Evolutionary conservation across 2,888 invertebrate species (phyloP).

Genomic region (Erebia palarica): DNA sequence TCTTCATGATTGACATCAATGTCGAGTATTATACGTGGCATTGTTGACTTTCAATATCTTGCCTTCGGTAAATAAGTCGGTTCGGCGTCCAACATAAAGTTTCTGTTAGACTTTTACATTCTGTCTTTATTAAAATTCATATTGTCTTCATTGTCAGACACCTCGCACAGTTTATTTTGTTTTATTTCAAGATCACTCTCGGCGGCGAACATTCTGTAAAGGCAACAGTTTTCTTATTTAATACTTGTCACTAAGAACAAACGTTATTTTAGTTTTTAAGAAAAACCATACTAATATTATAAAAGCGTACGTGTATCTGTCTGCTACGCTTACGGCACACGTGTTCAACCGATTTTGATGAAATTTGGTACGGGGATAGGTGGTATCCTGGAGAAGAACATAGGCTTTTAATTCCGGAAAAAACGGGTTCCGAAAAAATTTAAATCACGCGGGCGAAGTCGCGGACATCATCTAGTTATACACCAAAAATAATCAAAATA

Average conservation of each 20-base stretch:
- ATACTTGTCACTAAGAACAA: not conserved
- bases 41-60: slow-evolving; percentile 29
- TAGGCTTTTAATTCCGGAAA: too few relatives aligned
- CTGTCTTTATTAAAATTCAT: slow-evolving; percentile 29
- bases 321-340: too few relatives aligned
- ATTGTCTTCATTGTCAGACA: slow-evolving; percentile 28
- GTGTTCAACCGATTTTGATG: too few relatives aligned
- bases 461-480: too few relatives aligned
- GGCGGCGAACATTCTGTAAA: slow-evolving; percentile 11
- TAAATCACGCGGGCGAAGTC: too few relatives aligned
- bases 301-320: too few relatives aligned
- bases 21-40: slow-evolving; percentile 1
- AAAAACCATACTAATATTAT: too few relatives aligned
- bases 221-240: slow-evolving; percentile 15
- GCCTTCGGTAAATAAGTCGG: slow-evolving; percentile 34
- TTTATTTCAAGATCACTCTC: slow-evolving; percentile 25
- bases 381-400: too few relatives aligned
- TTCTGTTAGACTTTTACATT: slow-evolving; percentile 19
- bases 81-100: slow-evolving; percentile 24
- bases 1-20: slow-evolving; percentile 1
- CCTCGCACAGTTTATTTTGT: slow-evolving; percentile 19
- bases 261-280: slow-evolving; percentile 6
- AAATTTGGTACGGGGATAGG: too few relatives aligned
- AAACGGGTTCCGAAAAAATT: too few relatives aligned
- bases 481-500: too few relatives aligned